phyloP scores from a whole-genome alignment of 2,888 invertebrate genomes.

The Drosophila monieri region DNA sequence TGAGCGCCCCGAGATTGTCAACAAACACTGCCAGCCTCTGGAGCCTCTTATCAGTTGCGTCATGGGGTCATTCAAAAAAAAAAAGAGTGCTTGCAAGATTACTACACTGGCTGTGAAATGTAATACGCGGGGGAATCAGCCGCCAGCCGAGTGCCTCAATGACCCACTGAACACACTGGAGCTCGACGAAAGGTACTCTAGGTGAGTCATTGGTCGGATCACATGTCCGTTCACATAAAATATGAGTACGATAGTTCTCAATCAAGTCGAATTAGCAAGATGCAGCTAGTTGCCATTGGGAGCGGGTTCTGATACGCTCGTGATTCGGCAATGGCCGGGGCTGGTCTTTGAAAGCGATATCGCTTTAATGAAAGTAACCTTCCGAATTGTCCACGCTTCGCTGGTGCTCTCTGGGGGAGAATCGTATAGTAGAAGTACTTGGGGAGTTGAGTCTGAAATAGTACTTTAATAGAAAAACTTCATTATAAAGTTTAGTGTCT shows the following conservation, averaged over 20 bases:
- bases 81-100: constrained; percentile 21
- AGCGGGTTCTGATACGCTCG: constrained; percentile 35
- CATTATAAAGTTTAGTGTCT: no score
- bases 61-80: constrained; percentile 46
- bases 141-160: constrained; percentile 26
- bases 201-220: constrained; percentile 59
- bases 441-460: not conserved
- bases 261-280: constrained; percentile 65
- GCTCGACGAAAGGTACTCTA: constrained; percentile 5
- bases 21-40: constrained; percentile 7
- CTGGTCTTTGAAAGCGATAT: constrained; percentile 40
- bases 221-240: constrained; percentile 38
- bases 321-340: constrained; percentile 46
- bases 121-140: constrained; percentile 20
- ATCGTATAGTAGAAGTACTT: constrained; percentile 13
- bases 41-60: constrained; percentile 65
- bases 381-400: constrained; percentile 63
- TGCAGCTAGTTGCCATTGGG: constrained; percentile 42
- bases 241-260: constrained; percentile 22
- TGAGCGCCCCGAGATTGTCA: constrained; percentile 12
- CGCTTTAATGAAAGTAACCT: constrained; percentile 46
- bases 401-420: constrained; percentile 51
- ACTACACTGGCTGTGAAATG: constrained; percentile 28
- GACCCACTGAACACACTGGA: constrained; percentile 39
- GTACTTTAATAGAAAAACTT: not conserved